phyloP scores from a whole-genome alignment of 2,888 invertebrate species.

The Spodoptera exigua region DNA sequence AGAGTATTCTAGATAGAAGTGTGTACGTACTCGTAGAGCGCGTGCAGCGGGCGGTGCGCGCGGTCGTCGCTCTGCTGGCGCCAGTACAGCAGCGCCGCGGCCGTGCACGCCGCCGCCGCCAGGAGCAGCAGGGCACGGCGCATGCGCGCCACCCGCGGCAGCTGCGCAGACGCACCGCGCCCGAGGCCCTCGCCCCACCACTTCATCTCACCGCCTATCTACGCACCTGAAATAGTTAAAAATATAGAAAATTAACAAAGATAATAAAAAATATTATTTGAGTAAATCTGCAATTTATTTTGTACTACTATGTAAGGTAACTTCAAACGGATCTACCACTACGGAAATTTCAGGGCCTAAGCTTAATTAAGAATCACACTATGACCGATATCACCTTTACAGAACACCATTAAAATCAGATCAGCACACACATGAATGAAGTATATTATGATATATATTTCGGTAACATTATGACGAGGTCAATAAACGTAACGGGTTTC shows the following conservation, averaged over 20 bases:
- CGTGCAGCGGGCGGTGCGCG: slow-evolving; percentile 75
- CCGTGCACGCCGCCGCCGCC: slow-evolving; percentile 88
- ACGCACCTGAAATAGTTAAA: slow-evolving; percentile 64
- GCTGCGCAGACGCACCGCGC: slow-evolving; percentile 86
- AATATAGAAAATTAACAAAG: neutral
- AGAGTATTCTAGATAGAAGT: no score
- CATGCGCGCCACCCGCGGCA: slow-evolving; percentile 86
- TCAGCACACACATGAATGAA: neutral
- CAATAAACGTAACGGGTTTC: slow-evolving; percentile 11
- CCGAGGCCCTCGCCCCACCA: slow-evolving; percentile 79
- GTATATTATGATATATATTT: slow-evolving; percentile 1
- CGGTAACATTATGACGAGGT: slow-evolving; percentile 10
- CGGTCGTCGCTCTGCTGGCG: slow-evolving; percentile 87
- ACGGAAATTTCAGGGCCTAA: no score
- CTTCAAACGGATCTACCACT: no score
- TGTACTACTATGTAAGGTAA: no score
- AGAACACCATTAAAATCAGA: neutral
- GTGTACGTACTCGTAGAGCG: slow-evolving; percentile 72
- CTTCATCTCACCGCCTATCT: slow-evolving; percentile 68
- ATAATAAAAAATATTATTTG: neutral
- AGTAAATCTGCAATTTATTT: neutral
- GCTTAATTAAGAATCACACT: no score
- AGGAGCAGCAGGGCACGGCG: slow-evolving; percentile 88
- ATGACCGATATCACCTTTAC: neutral
- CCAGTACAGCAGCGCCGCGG: slow-evolving; percentile 90